Percentiles rank a stretch among this genome's conserved stretches.
These are phyloP conservation scores for Poeciliopsis turneri DNA, from an alignment of 2,797 vertebrate genomes.

Conservation along the genomic window DNA sequence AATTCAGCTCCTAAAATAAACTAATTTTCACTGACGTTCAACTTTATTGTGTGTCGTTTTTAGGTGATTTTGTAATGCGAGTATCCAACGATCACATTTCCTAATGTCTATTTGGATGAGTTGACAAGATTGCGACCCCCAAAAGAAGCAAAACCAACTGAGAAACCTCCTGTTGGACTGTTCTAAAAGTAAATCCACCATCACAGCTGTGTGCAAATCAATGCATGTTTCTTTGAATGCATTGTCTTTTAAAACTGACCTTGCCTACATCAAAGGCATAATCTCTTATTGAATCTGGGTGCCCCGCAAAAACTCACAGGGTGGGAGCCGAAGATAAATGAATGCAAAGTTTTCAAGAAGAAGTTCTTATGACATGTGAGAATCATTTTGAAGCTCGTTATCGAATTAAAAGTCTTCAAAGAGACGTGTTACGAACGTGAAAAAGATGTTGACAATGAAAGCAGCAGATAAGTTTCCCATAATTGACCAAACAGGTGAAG, in stretches of 20 bases:
- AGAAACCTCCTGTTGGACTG: background rate
- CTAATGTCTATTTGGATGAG: background rate
- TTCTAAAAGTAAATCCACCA: background rate
- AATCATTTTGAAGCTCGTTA: slow-evolving; percentile 24
- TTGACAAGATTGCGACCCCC: background rate
- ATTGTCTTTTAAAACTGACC: background rate
- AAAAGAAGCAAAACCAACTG: background rate
- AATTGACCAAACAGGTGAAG: slow-evolving; percentile 37
- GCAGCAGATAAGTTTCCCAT: slow-evolving; percentile 4
- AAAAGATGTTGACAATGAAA: slow-evolving; percentile 14
- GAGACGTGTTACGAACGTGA: background rate
- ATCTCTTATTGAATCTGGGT: background rate
- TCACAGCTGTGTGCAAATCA: background rate
- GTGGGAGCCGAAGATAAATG: background rate
- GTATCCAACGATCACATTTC: background rate
- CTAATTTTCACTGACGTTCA: background rate
- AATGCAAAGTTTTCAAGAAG: background rate
- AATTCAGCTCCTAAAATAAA: background rate
- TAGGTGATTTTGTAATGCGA: background rate
- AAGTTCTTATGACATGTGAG: slow-evolving; percentile 17
- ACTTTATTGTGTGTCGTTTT: background rate
- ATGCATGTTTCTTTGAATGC: background rate
- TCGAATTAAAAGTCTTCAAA: slow-evolving; percentile 22
- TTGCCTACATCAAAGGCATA: background rate
- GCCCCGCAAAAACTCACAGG: background rate